Conservation (phyloP, 2,888 invertebrate species). For the Abrostola tripartita region DNA sequence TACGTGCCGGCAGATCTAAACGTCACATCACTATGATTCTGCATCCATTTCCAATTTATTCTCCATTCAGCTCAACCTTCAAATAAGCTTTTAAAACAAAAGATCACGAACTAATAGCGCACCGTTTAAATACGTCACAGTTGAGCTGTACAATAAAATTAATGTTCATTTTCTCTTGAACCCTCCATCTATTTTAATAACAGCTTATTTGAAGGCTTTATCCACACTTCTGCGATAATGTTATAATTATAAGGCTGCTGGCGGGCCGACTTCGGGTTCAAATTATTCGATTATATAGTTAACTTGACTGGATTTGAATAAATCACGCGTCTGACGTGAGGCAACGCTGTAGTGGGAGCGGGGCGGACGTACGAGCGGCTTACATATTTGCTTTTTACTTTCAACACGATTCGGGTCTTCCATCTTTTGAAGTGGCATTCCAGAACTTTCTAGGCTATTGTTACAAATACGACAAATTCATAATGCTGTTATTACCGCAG, state of each 20-base stretch:
- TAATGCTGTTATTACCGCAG: too few relatives aligned
- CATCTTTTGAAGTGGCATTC: too few relatives aligned
- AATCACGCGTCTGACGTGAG: conserved; percentile 1
- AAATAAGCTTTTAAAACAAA: conserved; percentile 21
- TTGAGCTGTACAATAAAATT: conserved; percentile 22
- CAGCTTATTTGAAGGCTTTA: conserved; percentile 11
- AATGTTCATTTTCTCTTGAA: conserved; percentile 25
- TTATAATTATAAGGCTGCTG: conserved; percentile 1
- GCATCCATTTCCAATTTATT: conserved; percentile 5
- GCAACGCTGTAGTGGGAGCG: not conserved
- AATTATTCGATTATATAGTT: conserved; percentile 8
- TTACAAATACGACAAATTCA: too few relatives aligned
- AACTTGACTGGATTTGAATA: conserved; percentile 1
- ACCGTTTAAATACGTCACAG: conserved; percentile 25
- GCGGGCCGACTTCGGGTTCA: not conserved
- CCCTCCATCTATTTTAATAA: conserved; percentile 16
- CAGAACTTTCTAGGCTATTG: too few relatives aligned
- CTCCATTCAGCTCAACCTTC: not conserved
- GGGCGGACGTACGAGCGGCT: not conserved
- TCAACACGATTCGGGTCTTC: not conserved
- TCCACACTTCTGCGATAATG: conserved; percentile 8
- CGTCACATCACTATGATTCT: not conserved
- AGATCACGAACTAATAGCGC: conserved; percentile 32
- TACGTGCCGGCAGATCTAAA: not conserved
- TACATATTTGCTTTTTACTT: not conserved